phyloP scores from a whole-genome alignment of 2,888 invertebrate species.

The Drosophila maculinotata region DNA sequence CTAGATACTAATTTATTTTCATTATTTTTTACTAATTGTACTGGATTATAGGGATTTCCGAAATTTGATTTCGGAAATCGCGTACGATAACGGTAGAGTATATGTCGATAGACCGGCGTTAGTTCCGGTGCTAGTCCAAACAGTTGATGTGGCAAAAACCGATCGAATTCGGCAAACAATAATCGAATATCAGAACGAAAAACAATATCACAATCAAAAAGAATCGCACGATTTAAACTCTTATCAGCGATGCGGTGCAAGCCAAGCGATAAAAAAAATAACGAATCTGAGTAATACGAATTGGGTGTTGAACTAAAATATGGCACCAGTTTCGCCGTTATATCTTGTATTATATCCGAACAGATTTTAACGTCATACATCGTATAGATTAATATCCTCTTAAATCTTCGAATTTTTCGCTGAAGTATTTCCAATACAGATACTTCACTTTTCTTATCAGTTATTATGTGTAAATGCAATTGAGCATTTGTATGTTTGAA shows the following conservation, averaged over 20 bases:
- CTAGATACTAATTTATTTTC: constrained; percentile 48
- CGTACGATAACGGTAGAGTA: constrained; percentile 88
- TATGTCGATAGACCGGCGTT: constrained; percentile 92
- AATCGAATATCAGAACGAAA: constrained; percentile 89
- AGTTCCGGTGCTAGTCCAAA: constrained; percentile 91
- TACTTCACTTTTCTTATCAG: constrained; percentile 87
- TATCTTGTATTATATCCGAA: constrained; percentile 87
- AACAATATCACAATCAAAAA: constrained; percentile 92
- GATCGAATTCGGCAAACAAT: constrained; percentile 89
- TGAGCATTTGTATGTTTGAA: constrained; percentile 84
- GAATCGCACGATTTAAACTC: constrained; percentile 87
- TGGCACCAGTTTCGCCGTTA: constrained; percentile 89
- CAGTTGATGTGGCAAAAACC: constrained; percentile 88
- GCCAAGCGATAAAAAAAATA: constrained; percentile 92
- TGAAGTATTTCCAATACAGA: constrained; percentile 86
- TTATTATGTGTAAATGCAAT: constrained; percentile 87
- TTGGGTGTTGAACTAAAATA: constrained; percentile 90
- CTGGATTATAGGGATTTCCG: constrained; percentile 85
- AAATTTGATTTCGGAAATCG: constrained; percentile 88
- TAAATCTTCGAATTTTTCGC: constrained; percentile 82
- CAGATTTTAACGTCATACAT: constrained; percentile 88
- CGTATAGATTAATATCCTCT: constrained; percentile 85
- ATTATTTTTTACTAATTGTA: constrained; percentile 61
- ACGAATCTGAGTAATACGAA: constrained; percentile 90
- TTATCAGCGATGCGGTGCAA: constrained; percentile 89